Percentiles rank a stretch among this genome's conserved stretches.
Conservation (phyloP, 2,113 vertebrate genomes). For the Epinephelus lanceolatus region DNA sequence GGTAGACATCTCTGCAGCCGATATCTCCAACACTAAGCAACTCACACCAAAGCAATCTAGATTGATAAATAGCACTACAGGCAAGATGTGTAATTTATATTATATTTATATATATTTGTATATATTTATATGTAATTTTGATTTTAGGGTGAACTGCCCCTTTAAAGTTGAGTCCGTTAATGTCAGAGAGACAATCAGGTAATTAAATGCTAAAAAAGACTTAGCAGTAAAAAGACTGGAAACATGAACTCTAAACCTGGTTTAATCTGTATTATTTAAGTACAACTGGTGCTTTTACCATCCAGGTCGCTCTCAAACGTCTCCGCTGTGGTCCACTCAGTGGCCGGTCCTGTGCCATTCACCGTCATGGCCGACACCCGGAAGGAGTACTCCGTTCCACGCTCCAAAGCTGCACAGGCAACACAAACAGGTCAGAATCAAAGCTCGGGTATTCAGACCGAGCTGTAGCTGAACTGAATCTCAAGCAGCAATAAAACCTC, state of each 20-base stretch:
- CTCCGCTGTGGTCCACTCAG: slow-evolving; percentile 93
- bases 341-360: slow-evolving; percentile 93
- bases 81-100: too few species aligned
- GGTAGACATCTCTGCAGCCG: too few species aligned
- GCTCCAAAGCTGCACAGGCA: slow-evolving; percentile 88
- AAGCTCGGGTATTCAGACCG: background rate
- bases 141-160: too few species aligned
- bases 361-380: slow-evolving; percentile 92
- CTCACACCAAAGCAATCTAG: too few species aligned
- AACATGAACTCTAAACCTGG: background rate
- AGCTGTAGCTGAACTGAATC: background rate
- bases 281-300: slow-evolving; percentile 81
- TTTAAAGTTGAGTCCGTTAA: too few species aligned
- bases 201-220: background rate
- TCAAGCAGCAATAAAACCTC: slow-evolving; percentile 13
- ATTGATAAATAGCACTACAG: too few species aligned
- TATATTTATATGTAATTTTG: too few species aligned
- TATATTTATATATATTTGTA: too few species aligned
- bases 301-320: slow-evolving; percentile 98
- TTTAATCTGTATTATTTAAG: background rate
- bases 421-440: slow-evolving; percentile 1
- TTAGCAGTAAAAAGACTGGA: background rate
- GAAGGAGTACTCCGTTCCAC: slow-evolving; percentile 95
- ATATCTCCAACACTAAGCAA: too few species aligned
- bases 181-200: background rate